These are phyloP conservation scores for Drosophila trichaetosa DNA, from an alignment of 2,888 invertebrate genomes.

Conservation along the genomic window DNA sequence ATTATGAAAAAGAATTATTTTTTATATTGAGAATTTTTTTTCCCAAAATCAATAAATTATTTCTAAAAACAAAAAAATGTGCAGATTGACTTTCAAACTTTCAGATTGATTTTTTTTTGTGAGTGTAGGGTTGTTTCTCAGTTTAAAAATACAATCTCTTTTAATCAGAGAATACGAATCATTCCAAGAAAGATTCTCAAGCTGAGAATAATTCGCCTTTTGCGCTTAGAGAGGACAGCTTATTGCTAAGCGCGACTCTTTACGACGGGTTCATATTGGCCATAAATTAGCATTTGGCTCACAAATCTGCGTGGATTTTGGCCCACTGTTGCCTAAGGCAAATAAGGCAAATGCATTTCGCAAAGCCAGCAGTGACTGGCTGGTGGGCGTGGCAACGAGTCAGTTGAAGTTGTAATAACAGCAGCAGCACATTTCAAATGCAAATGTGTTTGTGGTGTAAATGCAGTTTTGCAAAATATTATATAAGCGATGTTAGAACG, in stretches of 20 bases:
- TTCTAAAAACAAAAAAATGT: background rate
- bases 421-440: constrained; percentile 68
- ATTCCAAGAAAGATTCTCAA: background rate
- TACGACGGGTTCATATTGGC: background rate
- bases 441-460: constrained; percentile 80
- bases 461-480: constrained; percentile 80
- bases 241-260: background rate
- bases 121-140: background rate
- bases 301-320: constrained; percentile 3
- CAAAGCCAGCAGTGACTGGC: constrained; percentile 19
- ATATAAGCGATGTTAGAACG: constrained; percentile 60
- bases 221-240: background rate
- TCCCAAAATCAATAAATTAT: background rate
- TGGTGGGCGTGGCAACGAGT: constrained; percentile 55
- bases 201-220: background rate
- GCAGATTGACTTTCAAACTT: fast-evolving
- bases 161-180: background rate
- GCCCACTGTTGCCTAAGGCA: constrained; percentile 34
- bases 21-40: background rate
- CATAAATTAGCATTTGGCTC: background rate
- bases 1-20: background rate
- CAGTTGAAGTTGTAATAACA: constrained; percentile 64
- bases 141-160: background rate
- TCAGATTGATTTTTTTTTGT: background rate
- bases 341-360: constrained; percentile 37